Conservation (phyloP, 2,113 vertebrate genomes). For the Macrotis lagotis region DNA sequence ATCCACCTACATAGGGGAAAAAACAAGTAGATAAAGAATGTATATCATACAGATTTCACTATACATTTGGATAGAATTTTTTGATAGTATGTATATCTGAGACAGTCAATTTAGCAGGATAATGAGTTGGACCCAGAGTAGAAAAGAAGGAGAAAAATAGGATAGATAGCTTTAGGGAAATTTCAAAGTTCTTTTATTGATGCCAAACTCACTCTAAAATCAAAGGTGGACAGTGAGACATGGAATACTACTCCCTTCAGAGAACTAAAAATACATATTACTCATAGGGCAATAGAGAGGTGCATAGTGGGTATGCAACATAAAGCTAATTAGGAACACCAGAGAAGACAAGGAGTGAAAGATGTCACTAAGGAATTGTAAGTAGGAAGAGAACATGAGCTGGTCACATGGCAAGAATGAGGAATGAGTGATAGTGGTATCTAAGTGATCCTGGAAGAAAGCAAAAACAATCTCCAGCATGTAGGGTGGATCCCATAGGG, state of each 20-base stretch:
- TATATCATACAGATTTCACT: neutral
- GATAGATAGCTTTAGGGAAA: neutral
- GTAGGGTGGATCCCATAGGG: too few species aligned
- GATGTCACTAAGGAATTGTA: neutral
- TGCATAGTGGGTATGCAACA: neutral
- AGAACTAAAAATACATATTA: neutral
- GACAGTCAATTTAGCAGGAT: neutral
- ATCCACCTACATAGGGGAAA: neutral
- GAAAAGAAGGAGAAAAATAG: neutral
- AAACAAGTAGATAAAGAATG: neutral
- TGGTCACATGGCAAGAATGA: neutral
- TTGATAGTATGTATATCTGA: neutral
- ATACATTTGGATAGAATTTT: neutral
- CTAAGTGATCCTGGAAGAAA: neutral
- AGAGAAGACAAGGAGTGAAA: too few species aligned
- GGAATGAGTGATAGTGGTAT: neutral
- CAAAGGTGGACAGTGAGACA: neutral
- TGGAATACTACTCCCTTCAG: too few species aligned
- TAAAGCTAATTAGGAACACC: neutral
- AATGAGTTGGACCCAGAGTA: neutral
- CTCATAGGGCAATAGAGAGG: neutral
- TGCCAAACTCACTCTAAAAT: neutral
- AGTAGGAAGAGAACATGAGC: neutral
- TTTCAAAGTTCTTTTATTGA: neutral
- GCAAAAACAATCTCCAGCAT: too few species aligned